Evolutionary conservation across 2,888 invertebrate species (phyloP), one percentile per base, ranked within the genome.

Genomic region (Caenorhabditis panamensis): DNA sequence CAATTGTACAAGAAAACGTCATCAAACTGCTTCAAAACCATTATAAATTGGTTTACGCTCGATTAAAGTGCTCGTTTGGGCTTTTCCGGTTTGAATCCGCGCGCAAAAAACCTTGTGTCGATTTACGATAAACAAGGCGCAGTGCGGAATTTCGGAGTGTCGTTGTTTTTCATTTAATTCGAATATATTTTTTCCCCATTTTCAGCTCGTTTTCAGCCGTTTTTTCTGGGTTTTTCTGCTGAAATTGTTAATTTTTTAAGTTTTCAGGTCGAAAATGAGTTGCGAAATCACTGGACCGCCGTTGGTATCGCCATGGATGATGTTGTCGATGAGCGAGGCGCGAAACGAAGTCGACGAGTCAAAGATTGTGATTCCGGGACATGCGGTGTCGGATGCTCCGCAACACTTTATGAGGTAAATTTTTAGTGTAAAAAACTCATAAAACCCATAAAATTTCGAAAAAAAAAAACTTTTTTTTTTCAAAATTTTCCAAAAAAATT

Each of bases 311-410:
- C 77, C 81, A 68, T 81, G 77, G 77, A 77, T 81, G 76, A 69
- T 81, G 77, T 31, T 81, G 18, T 72, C 81, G 37, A 77, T 77
- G 77, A 61, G 64, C 20, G 77, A 77, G 36, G 76, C 72, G 0
- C 47, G 77, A 36, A 72, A 49, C 16, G 81, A 81, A 22, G 28
- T 68, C 9, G 72, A 77, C 49, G 77, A 81, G 13, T n/a, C 72
- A 24, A 83, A 84, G 53, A 59, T 85, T 20, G 85, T 85, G 0
- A 79, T 83, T 53, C 85, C 85, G 8, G 85, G 85, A 59, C 66
- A 76, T n/a, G 56, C 72, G 31, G 83, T 85, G 11, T 83, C 80
- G 16, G 82, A 83, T 53, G 78, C 66, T 31, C 77, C 66, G 72
- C 72, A 81, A 36, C 81, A 85, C 49, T 84, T 85, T 41, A 84